A percentile compares a stretch with the other conserved stretches of the same genome.
Conservation (phyloP, 2,888 invertebrate genomes). For the Leucania comma region DNA sequence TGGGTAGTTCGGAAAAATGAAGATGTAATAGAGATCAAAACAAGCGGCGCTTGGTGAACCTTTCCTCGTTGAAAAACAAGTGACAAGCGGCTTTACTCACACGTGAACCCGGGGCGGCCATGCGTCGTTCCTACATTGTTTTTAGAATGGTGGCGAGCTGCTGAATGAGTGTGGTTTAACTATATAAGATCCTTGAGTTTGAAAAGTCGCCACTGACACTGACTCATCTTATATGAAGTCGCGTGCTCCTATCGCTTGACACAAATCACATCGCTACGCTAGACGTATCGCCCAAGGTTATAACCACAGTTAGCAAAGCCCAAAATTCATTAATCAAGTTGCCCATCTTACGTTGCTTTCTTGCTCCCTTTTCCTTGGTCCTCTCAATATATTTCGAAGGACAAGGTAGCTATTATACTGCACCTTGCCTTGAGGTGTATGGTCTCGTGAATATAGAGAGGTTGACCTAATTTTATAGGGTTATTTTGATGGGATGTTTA, state of each 20-base stretch:
- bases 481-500: slow-evolving; percentile 16
- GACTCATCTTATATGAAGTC: no score
- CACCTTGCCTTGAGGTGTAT: slow-evolving; percentile 56
- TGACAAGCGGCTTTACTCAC: neutral
- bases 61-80: neutral
- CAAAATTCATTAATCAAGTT: slow-evolving; percentile 47
- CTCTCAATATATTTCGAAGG: slow-evolving; percentile 44
- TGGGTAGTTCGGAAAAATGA: no score
- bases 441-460: slow-evolving; percentile 54
- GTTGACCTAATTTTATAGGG: slow-evolving; percentile 44
- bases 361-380: slow-evolving; percentile 29
- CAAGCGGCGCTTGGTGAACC: no score
- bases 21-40: no score
- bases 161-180: no score
- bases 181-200: no score
- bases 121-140: no score
- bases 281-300: neutral
- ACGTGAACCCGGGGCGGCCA: no score
- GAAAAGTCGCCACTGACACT: neutral
- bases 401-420: slow-evolving; percentile 43
- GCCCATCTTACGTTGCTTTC: slow-evolving; percentile 36
- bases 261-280: neutral
- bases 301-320: neutral
- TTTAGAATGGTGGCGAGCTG: neutral
- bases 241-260: neutral